These are phyloP conservation scores for Ecdyonurus torrentis DNA, from an alignment of 2,888 invertebrate species.

Conservation along the genomic window DNA sequence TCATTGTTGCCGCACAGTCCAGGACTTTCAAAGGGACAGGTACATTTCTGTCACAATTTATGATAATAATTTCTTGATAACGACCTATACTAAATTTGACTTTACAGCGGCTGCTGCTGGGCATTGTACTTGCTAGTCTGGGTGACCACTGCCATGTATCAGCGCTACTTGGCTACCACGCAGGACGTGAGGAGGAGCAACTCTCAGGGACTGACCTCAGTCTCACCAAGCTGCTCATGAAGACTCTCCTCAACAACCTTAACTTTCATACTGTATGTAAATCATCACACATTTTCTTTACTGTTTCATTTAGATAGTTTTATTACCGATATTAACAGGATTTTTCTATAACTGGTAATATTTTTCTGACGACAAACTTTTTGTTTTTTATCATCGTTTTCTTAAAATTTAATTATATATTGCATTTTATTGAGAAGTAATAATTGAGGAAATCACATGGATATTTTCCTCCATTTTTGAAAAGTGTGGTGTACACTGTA, in stretches of 20 bases:
- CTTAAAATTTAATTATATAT: background rate
- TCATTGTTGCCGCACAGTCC: constrained; percentile 35
- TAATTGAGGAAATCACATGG: background rate
- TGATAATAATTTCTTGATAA: background rate
- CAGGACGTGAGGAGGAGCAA: constrained; percentile 12
- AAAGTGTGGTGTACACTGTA: no score
- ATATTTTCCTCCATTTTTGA: no score
- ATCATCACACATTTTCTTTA: background rate
- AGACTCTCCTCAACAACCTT: constrained; percentile 35
- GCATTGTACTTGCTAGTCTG: constrained; percentile 39
- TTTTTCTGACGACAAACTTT: no score
- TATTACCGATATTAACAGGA: no score
- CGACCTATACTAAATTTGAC: background rate
- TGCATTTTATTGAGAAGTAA: background rate
- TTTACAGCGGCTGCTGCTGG: constrained; percentile 34
- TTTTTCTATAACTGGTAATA: no score
- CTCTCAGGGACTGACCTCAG: constrained; percentile 19
- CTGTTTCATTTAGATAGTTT: background rate
- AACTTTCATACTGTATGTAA: constrained; percentile 35
- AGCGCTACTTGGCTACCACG: constrained; percentile 32
- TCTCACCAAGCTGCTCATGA: constrained; percentile 33
- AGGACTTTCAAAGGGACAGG: constrained; percentile 37
- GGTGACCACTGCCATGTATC: constrained; percentile 41
- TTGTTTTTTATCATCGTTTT: background rate
- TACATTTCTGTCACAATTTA: constrained; percentile 14